Conservation (phyloP, 2,888 invertebrate genomes). For the Patella caerulea region DNA sequence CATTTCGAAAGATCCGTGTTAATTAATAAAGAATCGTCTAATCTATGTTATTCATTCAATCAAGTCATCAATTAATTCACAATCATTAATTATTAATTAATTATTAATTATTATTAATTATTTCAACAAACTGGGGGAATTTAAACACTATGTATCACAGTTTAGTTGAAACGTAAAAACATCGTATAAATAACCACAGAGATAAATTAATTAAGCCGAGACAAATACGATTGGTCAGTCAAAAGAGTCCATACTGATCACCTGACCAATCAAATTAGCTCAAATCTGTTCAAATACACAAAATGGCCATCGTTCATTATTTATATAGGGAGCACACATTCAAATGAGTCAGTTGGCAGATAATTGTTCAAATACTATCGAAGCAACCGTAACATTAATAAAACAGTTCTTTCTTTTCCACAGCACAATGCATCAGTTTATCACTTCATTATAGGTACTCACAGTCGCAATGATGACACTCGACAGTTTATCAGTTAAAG, state of each 20-base stretch:
- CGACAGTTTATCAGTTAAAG: too few species aligned
- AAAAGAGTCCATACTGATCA: not conserved
- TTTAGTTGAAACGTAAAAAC: conserved; percentile 1
- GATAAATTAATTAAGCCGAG: conserved; percentile 1
- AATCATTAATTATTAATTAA: too few species aligned
- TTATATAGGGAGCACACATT: too few species aligned
- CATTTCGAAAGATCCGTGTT: too few species aligned
- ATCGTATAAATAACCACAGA: not conserved
- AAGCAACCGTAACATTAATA: too few species aligned
- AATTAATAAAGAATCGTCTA: too few species aligned
- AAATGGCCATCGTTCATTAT: too few species aligned
- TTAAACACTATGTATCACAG: conserved; percentile 5
- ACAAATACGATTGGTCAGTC: conserved; percentile 10
- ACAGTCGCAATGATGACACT: not conserved
- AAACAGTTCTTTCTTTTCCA: too few species aligned
- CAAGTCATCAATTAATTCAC: too few species aligned
- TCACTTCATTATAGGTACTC: not conserved
- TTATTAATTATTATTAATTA: not conserved
- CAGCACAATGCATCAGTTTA: not conserved
- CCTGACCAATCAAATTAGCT: conserved; percentile 6
- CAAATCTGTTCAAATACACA: not conserved
- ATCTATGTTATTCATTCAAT: too few species aligned
- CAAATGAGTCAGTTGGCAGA: too few species aligned
- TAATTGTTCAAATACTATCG: too few species aligned
- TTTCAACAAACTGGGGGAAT: not conserved